Evolutionary conservation across 2,113 vertebrate genomes (phyloP), one percentile per base, ranked within the genome.

Genomic region (Oryzias curvinotus): DNA sequence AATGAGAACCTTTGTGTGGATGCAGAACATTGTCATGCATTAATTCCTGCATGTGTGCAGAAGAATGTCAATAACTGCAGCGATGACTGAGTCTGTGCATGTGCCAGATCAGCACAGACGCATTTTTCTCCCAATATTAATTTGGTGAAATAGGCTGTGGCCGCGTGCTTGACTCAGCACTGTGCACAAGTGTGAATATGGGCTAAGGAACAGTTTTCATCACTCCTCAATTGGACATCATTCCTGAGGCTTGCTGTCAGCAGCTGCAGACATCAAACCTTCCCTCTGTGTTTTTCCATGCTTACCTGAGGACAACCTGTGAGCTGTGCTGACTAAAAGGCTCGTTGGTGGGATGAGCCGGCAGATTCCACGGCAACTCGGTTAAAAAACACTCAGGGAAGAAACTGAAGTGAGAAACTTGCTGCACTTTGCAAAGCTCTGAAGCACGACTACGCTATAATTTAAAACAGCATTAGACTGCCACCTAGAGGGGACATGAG

Each of bases 41-140:
- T 47, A 50, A 30, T 62, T 61, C 59, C 65, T 74, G 75, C 65
- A 57, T 62, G 68, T 26, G 62, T 72, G 65, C 69, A 65, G 58
- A 69, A 70, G 83, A 88, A 84, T 85, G 81, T 78, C 73, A 86
- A 85, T 81, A 88, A 50, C 21, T 55, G 28, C 26, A 10, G 76
- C 12, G 84, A 86, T 86, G 84, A 86, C 65, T 70, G 87, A 85
- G 75, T 19, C 59, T 58, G 77, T 56, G 64, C 21, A 14, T 67
- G 60, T 61, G 68, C 65, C 62, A 71, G 48, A 59, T 16, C 55
- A 6, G 26, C 43, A 57, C 41, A 18, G 25, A 30, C 7, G 41
- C 19, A 7, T 59, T 8, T 6, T 42, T 17, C 15, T 51, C 17
- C 43, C 10, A 16, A 25, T 25, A 71, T 70, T 57, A 65, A 80